Evolutionary conservation across 2,888 invertebrate genomes (phyloP).

Genomic region (Spodoptera exigua): DNA sequence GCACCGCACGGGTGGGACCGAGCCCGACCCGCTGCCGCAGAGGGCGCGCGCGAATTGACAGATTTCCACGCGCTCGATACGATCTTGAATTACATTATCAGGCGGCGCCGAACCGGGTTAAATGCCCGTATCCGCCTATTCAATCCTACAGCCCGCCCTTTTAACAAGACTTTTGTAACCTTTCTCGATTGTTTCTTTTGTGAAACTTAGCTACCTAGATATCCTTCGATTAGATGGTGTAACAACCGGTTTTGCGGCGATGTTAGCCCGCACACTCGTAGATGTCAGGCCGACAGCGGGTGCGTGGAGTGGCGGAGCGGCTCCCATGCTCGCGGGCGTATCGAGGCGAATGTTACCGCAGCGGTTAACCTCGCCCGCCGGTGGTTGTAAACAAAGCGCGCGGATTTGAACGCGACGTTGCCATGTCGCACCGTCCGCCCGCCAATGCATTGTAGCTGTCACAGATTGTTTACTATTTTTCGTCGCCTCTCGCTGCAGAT

Average conservation of each 20-base stretch:
- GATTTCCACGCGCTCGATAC: conserved; percentile 85
- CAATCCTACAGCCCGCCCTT: conserved; percentile 51
- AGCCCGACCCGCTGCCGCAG: conserved; percentile 62
- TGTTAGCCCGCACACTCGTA: conserved; percentile 48
- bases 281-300: conserved; percentile 37
- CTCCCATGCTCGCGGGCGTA: conserved; percentile 41
- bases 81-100: conserved; percentile 83
- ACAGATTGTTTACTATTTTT: conserved; percentile 67
- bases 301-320: conserved; percentile 40
- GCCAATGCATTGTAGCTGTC: conserved; percentile 65
- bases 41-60: conserved; percentile 83
- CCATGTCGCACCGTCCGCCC: conserved; percentile 68
- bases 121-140: conserved; percentile 67
- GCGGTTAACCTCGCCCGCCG: conserved; percentile 70
- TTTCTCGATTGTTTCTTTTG: conserved; percentile 55
- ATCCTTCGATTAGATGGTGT: conserved; percentile 44
- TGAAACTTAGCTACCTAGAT: conserved; percentile 32
- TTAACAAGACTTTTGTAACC: conserved; percentile 43
- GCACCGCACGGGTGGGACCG: conserved; percentile 62
- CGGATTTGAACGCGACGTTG: conserved; percentile 76
- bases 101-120: conserved; percentile 67
- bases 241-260: conserved; percentile 56
- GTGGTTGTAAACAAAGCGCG: conserved; percentile 82
- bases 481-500: conserved; percentile 27
- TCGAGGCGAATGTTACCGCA: conserved; percentile 66